Percentiles rank a stretch among this genome's conserved stretches.
Evolutionary conservation across 2,113 vertebrate species (phyloP).

Genomic region (Apus apus): DNA sequence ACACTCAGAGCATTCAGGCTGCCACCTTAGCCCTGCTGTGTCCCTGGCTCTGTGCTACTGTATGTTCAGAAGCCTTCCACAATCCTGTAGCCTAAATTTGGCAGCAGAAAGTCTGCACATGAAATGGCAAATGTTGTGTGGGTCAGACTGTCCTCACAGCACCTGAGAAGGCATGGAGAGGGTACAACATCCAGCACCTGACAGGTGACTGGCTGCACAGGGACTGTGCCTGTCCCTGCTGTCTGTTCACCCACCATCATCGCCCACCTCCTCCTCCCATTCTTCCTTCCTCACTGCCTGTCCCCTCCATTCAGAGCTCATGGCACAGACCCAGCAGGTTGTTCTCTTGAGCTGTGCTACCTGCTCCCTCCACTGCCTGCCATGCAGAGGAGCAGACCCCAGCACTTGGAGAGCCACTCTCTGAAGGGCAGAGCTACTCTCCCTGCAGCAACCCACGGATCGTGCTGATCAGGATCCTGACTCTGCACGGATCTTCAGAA

Average conservation of each 20-base stretch:
- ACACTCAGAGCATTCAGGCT: background rate
- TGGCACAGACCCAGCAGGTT: background rate
- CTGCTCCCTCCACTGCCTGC: background rate
- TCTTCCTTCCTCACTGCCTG: background rate
- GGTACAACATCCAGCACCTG: accelerated
- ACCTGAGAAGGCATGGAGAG: background rate
- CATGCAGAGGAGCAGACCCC: background rate
- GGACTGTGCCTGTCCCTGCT: accelerated
- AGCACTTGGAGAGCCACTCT: accelerated
- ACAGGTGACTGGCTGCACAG: background rate
- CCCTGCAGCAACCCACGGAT: background rate
- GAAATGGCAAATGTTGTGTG: background rate
- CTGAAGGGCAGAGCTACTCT: background rate
- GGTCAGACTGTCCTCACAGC: background rate
- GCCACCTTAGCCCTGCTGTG: accelerated
- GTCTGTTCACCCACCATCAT: background rate
- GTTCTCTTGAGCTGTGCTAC: background rate
- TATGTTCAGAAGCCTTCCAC: background rate
- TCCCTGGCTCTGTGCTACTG: background rate
- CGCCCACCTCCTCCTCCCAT: background rate
- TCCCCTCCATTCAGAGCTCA: background rate
- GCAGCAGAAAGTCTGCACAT: background rate
- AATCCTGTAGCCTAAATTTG: background rate
- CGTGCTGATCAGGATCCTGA: background rate
- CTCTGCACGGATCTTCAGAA: background rate